Conservation (phyloP, 2,113 vertebrate species). For the Mesoclemmys tuberculata region DNA sequence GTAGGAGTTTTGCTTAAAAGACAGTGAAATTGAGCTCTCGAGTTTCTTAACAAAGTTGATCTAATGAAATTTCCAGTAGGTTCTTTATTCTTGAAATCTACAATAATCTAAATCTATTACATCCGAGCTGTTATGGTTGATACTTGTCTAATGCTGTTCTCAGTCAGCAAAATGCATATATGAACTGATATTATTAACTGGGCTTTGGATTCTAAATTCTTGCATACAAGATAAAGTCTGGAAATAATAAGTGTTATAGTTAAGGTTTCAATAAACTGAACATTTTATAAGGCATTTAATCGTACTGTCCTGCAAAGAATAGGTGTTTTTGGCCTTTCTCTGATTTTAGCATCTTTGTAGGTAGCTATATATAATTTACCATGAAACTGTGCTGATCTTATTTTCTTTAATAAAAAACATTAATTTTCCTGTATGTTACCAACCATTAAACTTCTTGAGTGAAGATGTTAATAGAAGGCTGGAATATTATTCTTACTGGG, state of each 20-base stretch:
- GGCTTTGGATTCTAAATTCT: background rate
- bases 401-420: background rate
- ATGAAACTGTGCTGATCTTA: fast-evolving
- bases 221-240: background rate
- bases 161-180: fast-evolving
- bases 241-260: background rate
- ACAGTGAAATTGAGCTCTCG: background rate
- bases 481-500: background rate
- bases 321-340: background rate
- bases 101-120: background rate
- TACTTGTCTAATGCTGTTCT: background rate
- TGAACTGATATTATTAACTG: background rate
- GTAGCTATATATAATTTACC: background rate
- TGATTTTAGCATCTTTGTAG: background rate
- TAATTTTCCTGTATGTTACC: fast-evolving
- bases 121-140: conserved; percentile 22
- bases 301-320: background rate
- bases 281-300: background rate
- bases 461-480: background rate
- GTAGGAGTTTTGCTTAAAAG: background rate
- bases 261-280: background rate
- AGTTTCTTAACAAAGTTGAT: background rate
- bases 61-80: conserved; percentile 17
- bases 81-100: conserved; percentile 13
- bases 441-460: background rate